Base-by-base conservation (phyloP, 2,113 vertebrate genomes). In the Pomatostomus ruficeps region DNA sequence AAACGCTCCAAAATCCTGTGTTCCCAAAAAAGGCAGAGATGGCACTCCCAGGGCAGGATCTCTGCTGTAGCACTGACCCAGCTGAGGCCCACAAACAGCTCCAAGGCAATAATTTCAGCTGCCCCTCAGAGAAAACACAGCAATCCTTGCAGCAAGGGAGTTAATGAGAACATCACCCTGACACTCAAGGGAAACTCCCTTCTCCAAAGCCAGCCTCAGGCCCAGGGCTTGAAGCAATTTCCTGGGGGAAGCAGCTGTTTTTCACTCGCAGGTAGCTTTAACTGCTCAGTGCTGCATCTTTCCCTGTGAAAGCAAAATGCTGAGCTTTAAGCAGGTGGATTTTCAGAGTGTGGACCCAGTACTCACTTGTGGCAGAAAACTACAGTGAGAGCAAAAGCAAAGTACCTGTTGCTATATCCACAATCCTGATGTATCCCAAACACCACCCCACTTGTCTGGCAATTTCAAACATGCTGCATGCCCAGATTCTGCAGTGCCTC, bases 301-400 rank as follows among this genome's bases (percentile, higher is more conserved):
- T 55, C 63, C 10, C 36, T 45, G 36, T 61, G 58, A 94, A 90
- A 77, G 73, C 75, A 85, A 92, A 89, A 68, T 0, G 12, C 80
- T 88, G 76, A 81, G 76, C 59, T 14, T 83, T 43, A 82, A 91
- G 71, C 82, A 95, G 83, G 89, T 95, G 89, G 75, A 95, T 95
- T 92, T 92, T 91, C 84, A 78, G 80, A 26, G 65, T n/a, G 46
- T 23, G 48, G 66, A 51, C 48, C 35, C 52, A 55, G 38, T 7
- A 57, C 3, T 28, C 48, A 55, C 31, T 70, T 63, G 78, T 29
- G 67, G 68, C 62, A 89, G 28, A 46, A 61, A 86, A 75, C 55
- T 81, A 88, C 49, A 73, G 26, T 0, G 1, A 75, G 16, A 81
- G 57, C 45, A 71, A 80, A 90, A 77, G 61, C 76, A 51, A 84